Percentiles rank a stretch among this genome's conserved stretches.
Evolutionary conservation across 2,888 invertebrate species (phyloP).

Genomic region (Eumacrocentrus americanus): DNA sequence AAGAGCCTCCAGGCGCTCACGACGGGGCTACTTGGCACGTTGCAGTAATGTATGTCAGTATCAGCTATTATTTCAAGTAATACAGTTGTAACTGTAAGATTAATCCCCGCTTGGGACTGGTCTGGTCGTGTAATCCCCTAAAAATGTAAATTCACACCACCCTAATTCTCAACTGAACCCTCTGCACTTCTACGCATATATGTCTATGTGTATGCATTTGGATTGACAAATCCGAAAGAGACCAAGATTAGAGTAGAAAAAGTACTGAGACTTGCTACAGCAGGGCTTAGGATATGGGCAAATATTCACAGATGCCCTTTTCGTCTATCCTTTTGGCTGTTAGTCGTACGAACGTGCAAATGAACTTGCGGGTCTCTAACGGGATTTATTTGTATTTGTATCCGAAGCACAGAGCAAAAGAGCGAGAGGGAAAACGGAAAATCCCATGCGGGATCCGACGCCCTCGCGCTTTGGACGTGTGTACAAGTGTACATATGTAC

Average conservation of each 20-base stretch:
- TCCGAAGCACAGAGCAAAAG: conserved; percentile 21
- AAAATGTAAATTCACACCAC: conserved; percentile 52
- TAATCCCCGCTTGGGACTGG: conserved; percentile 39
- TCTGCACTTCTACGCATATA: too few species aligned
- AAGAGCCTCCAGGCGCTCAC: not conserved
- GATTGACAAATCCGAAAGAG: conserved; percentile 18
- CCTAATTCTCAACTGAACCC: too few species aligned
- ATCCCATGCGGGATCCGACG: conserved; percentile 20
- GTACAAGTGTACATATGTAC: conserved; percentile 26
- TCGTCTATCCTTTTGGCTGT: conserved; percentile 43
- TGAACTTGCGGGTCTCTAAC: conserved; percentile 37
- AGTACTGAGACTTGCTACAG: not conserved
- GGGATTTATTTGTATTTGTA: conserved; percentile 49
- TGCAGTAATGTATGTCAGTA: not conserved
- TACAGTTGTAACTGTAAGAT: conserved; percentile 51
- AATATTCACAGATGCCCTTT: conserved; percentile 55
- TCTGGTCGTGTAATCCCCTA: conserved; percentile 49
- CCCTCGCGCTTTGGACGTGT: conserved; percentile 19
- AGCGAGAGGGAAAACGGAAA: conserved; percentile 20
- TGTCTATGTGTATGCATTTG: conserved; percentile 7
- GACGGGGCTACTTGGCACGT: not conserved
- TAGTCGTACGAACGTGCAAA: conserved; percentile 25
- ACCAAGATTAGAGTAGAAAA: not conserved
- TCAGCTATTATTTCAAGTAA: conserved; percentile 39
- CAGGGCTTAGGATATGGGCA: conserved; percentile 32